phyloP scores from a whole-genome alignment of 2,888 invertebrate genomes.

The Drosophila colorata region DNA sequence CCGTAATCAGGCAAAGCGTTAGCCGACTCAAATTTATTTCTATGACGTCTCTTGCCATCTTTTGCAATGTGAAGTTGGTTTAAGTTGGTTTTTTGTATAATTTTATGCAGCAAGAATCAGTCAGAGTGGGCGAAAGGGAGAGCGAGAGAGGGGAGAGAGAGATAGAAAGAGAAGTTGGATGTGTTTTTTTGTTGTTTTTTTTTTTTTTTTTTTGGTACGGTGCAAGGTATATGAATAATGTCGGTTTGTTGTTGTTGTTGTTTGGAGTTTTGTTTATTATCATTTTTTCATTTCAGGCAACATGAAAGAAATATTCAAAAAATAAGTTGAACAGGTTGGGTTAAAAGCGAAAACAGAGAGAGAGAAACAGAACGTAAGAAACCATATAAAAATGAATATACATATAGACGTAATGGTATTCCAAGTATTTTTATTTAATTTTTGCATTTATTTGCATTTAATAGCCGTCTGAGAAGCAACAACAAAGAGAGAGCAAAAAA shows the following conservation, averaged over 20 bases:
- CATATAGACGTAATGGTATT: slow-evolving; percentile 57
- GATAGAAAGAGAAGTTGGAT: slow-evolving; percentile 28
- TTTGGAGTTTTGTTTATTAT: slow-evolving; percentile 55
- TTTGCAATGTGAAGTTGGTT: slow-evolving; percentile 57
- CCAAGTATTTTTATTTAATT: slow-evolving; percentile 71
- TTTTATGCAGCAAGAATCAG: slow-evolving; percentile 75
- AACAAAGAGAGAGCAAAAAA: slow-evolving; percentile 36
- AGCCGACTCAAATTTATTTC: slow-evolving; percentile 86
- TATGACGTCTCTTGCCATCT: slow-evolving; percentile 85
- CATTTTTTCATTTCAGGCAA: slow-evolving; percentile 40
- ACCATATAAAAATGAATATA: slow-evolving; percentile 45
- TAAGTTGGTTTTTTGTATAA: slow-evolving; percentile 47
- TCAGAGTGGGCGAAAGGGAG: slow-evolving; percentile 25
- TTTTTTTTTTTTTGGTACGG: slow-evolving; percentile 35
- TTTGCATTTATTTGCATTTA: slow-evolving; percentile 69
- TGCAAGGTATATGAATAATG: slow-evolving; percentile 60
- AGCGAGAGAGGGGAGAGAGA: slow-evolving; percentile 4
- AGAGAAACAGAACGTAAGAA: slow-evolving; percentile 30
- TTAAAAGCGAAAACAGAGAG: slow-evolving; percentile 16
- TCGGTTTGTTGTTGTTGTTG: slow-evolving; percentile 43
- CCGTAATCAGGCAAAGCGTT: slow-evolving; percentile 89
- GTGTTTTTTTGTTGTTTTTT: slow-evolving; percentile 32
- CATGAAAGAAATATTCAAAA: slow-evolving; percentile 72
- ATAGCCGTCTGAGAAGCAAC: slow-evolving; percentile 37
- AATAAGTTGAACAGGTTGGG: slow-evolving; percentile 41